Evolutionary conservation across 1,140 invertebrate species (phyloP), one percentile per base, ranked within the genome.

Genomic region (Drosophila neocordata): DNA sequence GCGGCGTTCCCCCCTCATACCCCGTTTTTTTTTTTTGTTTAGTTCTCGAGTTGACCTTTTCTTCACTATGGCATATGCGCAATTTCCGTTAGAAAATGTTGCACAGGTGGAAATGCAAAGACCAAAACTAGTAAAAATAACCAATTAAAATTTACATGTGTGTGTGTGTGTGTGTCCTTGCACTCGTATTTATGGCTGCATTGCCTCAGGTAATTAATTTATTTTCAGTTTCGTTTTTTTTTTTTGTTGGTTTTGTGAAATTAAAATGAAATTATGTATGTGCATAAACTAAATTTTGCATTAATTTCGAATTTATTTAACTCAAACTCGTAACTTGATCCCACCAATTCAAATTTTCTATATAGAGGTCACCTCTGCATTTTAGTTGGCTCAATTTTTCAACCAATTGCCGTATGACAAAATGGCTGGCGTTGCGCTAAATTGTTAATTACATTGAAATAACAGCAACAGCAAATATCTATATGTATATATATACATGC

Each of bases 251-350:
- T 31, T 72, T 70, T 31, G 27, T 31, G 7, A 61, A 61, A 87
- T 87, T 87, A 87, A 82, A 87, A 74, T 72, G 57, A 75, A 87
- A 85, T 82, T 79, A 78, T 85, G 82, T 79, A 78, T 85, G 82
- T 73, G 78, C 78, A 66, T 78, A 61, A 78, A 82, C 60, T 88
- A 80, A 82, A 82, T 24, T 78, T 78, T 69, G 60, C 68, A 88
- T 88, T 88, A 88, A 81, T 65, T 87, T 70, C 37, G 37, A 63
- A 81, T 41, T 65, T 58, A 31, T 31, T 15, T 62, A 31, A 18
- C 20, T 7, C 9, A n/a, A 5, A 35, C 8, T 4, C 1, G 7
- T 4, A 44, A 44, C 20, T 15, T 27, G 8, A n/a, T 15, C 53
- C 27, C 1, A 9, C 31, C 13, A 31, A 56, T 55, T 9, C 5